Percentiles rank a stretch among this genome's conserved stretches.
These are phyloP conservation scores for Pangasianodon hypophthalmus DNA, from an alignment of 2,113 vertebrate genomes.

Conservation along the genomic window DNA sequence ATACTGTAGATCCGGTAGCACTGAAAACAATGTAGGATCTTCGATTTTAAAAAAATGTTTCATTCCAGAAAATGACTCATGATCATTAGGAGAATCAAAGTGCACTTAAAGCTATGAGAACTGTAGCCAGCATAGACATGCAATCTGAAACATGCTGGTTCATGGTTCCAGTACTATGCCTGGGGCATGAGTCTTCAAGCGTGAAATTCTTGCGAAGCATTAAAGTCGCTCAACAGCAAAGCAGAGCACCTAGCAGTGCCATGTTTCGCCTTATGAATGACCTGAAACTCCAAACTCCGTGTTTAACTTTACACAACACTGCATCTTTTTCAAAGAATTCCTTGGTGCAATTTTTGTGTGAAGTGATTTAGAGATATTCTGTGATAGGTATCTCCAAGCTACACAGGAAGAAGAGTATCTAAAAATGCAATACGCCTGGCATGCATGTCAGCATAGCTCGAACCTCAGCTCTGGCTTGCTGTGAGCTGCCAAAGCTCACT, in stretches of 20 bases:
- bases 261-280: background rate
- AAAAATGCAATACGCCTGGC: slow-evolving; percentile 41
- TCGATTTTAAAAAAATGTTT: background rate
- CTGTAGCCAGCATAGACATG: slow-evolving; percentile 11
- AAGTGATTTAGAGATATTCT: background rate
- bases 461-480: background rate
- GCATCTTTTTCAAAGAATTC: slow-evolving; percentile 12
- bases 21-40: background rate
- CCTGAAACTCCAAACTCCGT: background rate
- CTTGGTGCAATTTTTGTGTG: background rate
- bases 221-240: background rate
- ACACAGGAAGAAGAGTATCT: slow-evolving; percentile 8
- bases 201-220: slow-evolving; percentile 9
- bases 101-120: background rate
- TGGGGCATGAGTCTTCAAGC: background rate
- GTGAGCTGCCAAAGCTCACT: slow-evolving; percentile 37
- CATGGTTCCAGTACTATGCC: background rate
- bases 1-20: background rate
- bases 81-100: slow-evolving; percentile 4
- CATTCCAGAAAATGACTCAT: slow-evolving; percentile 20
- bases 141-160: slow-evolving; percentile 23
- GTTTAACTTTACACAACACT: slow-evolving; percentile 1
- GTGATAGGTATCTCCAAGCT: background rate
- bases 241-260: background rate
- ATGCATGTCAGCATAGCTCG: slow-evolving; percentile 19